Evolutionary conservation across 1,140 invertebrate species (phyloP).

Genomic region (Calliphora vicina): DNA sequence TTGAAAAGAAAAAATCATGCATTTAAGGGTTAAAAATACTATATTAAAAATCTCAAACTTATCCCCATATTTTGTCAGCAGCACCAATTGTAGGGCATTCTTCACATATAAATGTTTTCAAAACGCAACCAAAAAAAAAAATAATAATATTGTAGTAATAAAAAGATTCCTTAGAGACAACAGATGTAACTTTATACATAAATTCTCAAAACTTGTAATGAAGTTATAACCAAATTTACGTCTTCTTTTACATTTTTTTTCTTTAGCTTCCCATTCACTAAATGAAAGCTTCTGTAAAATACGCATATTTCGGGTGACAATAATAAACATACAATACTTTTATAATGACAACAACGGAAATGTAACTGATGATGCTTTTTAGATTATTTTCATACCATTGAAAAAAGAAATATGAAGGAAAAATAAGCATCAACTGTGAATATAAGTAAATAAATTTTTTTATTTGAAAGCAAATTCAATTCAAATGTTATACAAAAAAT

Average conservation of each 20-base stretch:
- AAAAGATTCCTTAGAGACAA: neutral
- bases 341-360: neutral
- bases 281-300: neutral
- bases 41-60: too few species aligned
- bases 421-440: neutral
- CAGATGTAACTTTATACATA: neutral
- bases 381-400: neutral
- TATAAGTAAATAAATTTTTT: neutral
- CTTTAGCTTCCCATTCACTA: neutral
- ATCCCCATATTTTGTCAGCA: too few species aligned
- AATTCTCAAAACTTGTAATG: neutral
- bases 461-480: neutral
- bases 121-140: neutral
- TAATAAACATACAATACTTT: neutral
- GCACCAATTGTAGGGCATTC: too few species aligned
- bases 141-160: too few species aligned
- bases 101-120: neutral
- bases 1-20: too few species aligned
- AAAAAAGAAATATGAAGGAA: neutral
- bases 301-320: neutral
- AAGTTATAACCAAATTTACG: neutral
- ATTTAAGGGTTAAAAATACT: too few species aligned
- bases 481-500: neutral
- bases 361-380: neutral
- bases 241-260: neutral